phyloP scores from a whole-genome alignment of 2,888 invertebrate genomes.

The Parnassius apollo region DNA sequence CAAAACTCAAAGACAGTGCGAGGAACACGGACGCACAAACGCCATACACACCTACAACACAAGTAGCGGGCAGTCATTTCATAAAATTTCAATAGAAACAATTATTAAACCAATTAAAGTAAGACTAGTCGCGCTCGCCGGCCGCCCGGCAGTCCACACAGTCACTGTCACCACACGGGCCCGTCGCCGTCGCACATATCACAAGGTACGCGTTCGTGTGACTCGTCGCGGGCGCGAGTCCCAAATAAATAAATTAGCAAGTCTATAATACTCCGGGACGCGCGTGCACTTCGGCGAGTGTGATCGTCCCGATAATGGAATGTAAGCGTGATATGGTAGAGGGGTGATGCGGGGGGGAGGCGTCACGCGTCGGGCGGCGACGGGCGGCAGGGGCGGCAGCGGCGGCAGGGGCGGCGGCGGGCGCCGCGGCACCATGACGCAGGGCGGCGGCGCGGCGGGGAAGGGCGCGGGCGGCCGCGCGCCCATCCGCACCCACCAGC shows the following conservation, averaged over 20 bases:
- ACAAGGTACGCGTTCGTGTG: conserved; percentile 42
- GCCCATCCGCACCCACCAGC: conserved; percentile 78
- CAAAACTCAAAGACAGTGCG: conserved; percentile 73
- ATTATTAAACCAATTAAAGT: conserved; percentile 56
- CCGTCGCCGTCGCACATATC: conserved; percentile 49
- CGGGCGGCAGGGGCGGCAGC: conserved; percentile 53
- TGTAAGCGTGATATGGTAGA: conserved; percentile 75
- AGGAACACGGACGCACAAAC: conserved; percentile 60
- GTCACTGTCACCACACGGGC: conserved; percentile 41
- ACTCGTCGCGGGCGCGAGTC: conserved; percentile 43
- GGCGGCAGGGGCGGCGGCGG: conserved; percentile 38
- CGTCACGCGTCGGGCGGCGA: conserved; percentile 55
- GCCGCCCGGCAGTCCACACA: conserved; percentile 30
- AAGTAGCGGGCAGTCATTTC: conserved; percentile 52
- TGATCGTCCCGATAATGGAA: conserved; percentile 76
- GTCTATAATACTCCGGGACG: conserved; percentile 75
- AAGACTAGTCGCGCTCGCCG: conserved; percentile 52
- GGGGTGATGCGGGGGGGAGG: conserved; percentile 41
- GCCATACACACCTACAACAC: conserved; percentile 49
- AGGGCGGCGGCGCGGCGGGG: conserved; percentile 53
- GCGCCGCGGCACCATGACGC: conserved; percentile 59
- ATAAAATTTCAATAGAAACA: conserved; percentile 56
- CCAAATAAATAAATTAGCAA: conserved; percentile 77
- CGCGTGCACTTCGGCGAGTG: conserved; percentile 59
- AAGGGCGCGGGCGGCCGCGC: conserved; percentile 57